Conservation (phyloP, 2,797 vertebrate genomes). For the Cheracebus regulus region DNA sequence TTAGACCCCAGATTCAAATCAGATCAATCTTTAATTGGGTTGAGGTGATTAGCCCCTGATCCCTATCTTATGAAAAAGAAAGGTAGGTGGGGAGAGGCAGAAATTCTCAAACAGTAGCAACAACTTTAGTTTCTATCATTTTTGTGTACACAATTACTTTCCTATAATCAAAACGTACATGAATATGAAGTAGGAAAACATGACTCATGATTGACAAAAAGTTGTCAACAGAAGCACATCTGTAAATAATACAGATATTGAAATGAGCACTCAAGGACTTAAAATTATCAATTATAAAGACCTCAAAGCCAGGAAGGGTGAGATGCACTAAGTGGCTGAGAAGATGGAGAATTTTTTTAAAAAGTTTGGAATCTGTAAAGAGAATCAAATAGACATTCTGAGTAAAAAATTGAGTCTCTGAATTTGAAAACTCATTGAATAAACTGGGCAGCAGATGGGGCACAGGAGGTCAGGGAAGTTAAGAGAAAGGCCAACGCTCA, state of each 20-base stretch:
- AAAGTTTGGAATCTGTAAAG: neutral
- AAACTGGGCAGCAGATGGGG: neutral
- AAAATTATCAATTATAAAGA: fast-evolving
- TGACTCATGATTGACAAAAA: neutral
- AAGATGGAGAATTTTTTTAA: neutral
- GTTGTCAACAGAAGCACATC: neutral
- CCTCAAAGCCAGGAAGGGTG: neutral
- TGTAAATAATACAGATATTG: neutral
- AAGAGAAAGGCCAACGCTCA: no score
- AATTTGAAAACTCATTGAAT: neutral
- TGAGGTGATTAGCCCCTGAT: neutral
- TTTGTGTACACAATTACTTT: neutral
- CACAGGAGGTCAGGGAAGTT: neutral
- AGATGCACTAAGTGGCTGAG: neutral
- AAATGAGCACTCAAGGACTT: neutral
- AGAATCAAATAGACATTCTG: neutral
- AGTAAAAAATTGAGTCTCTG: neutral
- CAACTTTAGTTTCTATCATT: neutral
- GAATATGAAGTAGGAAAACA: neutral
- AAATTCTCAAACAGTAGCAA: no score
- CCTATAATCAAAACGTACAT: no score
- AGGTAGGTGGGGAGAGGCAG: neutral
- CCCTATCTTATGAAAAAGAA: neutral
- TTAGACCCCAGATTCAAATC: neutral
- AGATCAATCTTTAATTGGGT: neutral